These are phyloP conservation scores for Dendrocincla fuliginosa DNA, from an alignment of 2,797 vertebrate species.

Conservation along the genomic window DNA sequence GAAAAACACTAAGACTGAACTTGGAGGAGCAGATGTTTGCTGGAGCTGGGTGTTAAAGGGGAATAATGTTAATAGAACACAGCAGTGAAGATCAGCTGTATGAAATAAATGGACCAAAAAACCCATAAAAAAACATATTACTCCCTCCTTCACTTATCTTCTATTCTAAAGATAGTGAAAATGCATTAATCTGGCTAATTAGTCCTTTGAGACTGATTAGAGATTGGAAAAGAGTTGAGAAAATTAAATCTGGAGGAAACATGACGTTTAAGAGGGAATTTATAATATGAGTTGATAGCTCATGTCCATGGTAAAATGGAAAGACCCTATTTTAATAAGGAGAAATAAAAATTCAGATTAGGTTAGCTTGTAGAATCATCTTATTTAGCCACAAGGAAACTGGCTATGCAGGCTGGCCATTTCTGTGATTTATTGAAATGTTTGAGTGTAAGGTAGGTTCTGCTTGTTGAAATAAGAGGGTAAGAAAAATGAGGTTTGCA, in stretches of 20 bases:
- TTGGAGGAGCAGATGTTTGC: background rate
- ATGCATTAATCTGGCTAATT: conserved; percentile 40
- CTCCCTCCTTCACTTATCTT: background rate
- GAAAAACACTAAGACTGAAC: background rate
- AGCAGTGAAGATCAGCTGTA: conserved; percentile 9
- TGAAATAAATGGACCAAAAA: conserved; percentile 31
- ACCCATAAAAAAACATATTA: background rate
- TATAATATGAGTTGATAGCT: conserved; percentile 7
- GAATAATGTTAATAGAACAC: background rate
- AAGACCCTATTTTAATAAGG: background rate
- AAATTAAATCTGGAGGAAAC: conserved; percentile 49
- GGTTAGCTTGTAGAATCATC: background rate
- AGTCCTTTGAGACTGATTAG: conserved; percentile 31
- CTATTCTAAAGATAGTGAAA: background rate
- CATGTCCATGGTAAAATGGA: background rate
- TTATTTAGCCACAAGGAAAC: background rate
- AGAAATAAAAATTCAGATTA: conserved; percentile 10
- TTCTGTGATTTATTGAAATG: background rate
- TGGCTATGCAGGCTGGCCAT: background rate
- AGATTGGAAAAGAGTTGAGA: background rate
- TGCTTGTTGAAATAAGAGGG: background rate
- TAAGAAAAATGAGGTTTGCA: background rate
- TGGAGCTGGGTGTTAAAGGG: background rate
- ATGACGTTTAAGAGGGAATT: background rate
- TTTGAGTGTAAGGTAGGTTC: background rate